Conservation (phyloP, 2,797 vertebrate species). For the Xerus rutilus region DNA sequence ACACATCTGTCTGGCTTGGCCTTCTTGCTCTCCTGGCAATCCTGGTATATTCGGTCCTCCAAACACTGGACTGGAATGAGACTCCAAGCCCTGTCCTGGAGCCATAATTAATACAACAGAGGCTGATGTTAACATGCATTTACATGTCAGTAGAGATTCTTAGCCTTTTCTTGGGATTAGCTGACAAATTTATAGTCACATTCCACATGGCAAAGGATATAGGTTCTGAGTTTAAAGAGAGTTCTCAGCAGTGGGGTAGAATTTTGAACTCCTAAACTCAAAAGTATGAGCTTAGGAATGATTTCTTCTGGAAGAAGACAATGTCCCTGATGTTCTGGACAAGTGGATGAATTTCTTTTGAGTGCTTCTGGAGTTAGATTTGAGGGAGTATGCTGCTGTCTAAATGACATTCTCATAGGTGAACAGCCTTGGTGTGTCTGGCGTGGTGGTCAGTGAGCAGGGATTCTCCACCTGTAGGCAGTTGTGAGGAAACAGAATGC, state of each 20-base stretch:
- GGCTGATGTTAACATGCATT: neutral
- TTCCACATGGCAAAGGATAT: neutral
- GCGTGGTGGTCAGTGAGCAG: neutral
- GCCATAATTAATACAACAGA: neutral
- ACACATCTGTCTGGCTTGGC: neutral
- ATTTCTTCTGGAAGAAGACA: constrained; percentile 21
- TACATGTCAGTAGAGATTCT: neutral
- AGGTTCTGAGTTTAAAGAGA: neutral
- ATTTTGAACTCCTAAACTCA: neutral
- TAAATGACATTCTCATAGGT: constrained; percentile 12
- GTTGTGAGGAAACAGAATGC: neutral
- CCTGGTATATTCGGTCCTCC: neutral
- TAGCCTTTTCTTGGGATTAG: neutral
- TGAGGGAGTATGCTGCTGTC: neutral
- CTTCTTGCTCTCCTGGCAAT: neutral
- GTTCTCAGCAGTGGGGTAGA: neutral
- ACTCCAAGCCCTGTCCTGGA: neutral
- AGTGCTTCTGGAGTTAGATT: neutral
- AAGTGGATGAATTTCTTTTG: neutral
- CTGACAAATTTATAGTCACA: neutral
- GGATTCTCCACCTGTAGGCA: constrained; percentile 54
- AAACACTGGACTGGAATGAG: neutral
- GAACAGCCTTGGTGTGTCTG: neutral
- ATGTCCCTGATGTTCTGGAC: neutral
- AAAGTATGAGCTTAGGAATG: neutral